Base-by-base conservation (phyloP, 2,797 vertebrate genomes). In the Peromyscus attwateri region DNA sequence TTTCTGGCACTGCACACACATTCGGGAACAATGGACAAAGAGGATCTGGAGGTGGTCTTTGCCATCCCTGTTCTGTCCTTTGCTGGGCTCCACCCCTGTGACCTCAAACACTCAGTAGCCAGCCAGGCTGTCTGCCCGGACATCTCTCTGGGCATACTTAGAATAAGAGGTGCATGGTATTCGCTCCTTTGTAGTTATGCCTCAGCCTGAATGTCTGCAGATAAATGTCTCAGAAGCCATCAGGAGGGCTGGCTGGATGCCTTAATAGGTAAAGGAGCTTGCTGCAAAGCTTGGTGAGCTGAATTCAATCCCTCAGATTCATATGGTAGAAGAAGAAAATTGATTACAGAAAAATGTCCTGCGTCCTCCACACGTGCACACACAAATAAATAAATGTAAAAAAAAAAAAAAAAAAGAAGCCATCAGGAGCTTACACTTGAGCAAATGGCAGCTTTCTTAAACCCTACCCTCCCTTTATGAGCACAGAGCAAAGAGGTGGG, bases 21-120 rank as follows among this genome's bases (percentile, higher is more conserved):
- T 83, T 19, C 84, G 82, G 82, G n/a, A 93, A 94, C 79, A 95
- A 43, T 81, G 23, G 68, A 71, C 19, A 49, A 11, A 60, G 75
- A 79, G 34, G 37, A 55, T 46, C 31, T 12, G 29, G 31, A 84
- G 29, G 3, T 40, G 60, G 60, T 73, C 81, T 88, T n/a, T 60
- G 13, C 70, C 37, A 37, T 6, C 55, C 3, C 13, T 13, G 0
- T 12, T 16, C 16, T 57, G 23, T 46, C 27, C 52, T 94, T 40
- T 37, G 25, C 5, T 12, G 8, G 14, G 17, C 7, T 5, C 11
- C 10, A n/a, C 52, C 29, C 11, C 1, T 6, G 43, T 57, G 76
- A 83, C 27, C 77, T 31, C 27, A 81, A 79, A 57, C 46, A 11
- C 19, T 88, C 71, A 46, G 3, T 55, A 34, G 46, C 79, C 49